Conservation (phyloP, 2,888 invertebrate genomes). For the Colletes collaris region DNA sequence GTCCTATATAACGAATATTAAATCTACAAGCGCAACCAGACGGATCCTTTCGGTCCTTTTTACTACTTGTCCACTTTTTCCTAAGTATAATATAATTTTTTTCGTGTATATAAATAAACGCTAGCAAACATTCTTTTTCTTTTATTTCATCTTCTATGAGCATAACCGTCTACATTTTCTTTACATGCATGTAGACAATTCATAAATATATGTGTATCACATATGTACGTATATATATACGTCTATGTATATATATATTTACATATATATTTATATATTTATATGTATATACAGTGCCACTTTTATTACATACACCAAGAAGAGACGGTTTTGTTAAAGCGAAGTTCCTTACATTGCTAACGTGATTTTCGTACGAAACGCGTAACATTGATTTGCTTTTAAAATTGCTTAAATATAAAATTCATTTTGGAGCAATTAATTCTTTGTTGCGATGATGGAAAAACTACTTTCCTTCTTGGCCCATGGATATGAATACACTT, state of each 20-base stretch:
- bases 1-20: conserved; percentile 62
- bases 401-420: conserved; percentile 19
- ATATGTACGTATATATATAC: conserved; percentile 45
- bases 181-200: conserved; percentile 48
- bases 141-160: conserved; percentile 48
- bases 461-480: conserved; percentile 41
- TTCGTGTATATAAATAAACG: conserved; percentile 70
- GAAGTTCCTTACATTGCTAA: not conserved
- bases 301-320: conserved; percentile 51
- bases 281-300: conserved; percentile 49
- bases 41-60: conserved; percentile 34
- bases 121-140: conserved; percentile 63
- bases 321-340: conserved; percentile 30
- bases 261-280: conserved; percentile 49
- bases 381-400: not conserved
- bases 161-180: conserved; percentile 45
- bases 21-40: conserved; percentile 65
- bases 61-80: conserved; percentile 22
- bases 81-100: conserved; percentile 36
- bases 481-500: conserved; percentile 53
- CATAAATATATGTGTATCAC: conserved; percentile 42
- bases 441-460: not conserved
- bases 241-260: conserved; percentile 30
- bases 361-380: not conserved
- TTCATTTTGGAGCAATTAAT: not conserved